These are phyloP conservation scores for Hozukius guyotensis DNA, from an alignment of 2,797 vertebrate genomes.

Conservation along the genomic window DNA sequence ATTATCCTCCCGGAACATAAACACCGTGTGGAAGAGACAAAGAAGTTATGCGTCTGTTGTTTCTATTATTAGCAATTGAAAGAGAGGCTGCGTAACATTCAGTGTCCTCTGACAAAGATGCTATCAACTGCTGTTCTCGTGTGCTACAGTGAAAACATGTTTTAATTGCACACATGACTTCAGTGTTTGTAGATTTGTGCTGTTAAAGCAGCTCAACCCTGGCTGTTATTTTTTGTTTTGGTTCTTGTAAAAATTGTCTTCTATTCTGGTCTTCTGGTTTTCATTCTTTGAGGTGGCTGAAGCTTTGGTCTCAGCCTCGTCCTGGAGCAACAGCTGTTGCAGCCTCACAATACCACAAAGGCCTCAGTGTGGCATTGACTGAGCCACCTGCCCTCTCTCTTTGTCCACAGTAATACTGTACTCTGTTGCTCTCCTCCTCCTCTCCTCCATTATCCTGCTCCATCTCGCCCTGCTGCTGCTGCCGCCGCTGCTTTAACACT, in stretches of 20 bases:
- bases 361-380: slow-evolving; percentile 70
- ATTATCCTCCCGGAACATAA: slow-evolving; percentile 6
- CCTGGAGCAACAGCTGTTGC: slow-evolving; percentile 73
- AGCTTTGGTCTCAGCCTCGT: slow-evolving; percentile 56
- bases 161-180: background rate
- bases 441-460: slow-evolving; percentile 52
- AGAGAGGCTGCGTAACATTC: background rate
- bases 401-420: slow-evolving; percentile 70
- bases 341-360: slow-evolving; percentile 75
- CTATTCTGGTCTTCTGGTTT: slow-evolving; percentile 44
- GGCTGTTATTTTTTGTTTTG: slow-evolving; percentile 12
- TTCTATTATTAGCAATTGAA: slow-evolving; percentile 1
- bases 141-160: background rate
- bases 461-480: slow-evolving; percentile 39
- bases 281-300: slow-evolving; percentile 47
- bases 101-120: background rate
- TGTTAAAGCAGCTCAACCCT: background rate
- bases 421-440: slow-evolving; percentile 50
- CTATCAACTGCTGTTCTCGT: background rate
- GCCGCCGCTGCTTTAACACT: slow-evolving; percentile 29
- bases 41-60: slow-evolving; percentile 8
- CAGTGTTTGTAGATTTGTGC: background rate
- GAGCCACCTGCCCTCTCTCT: slow-evolving; percentile 75
- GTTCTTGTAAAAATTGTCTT: slow-evolving; percentile 29
- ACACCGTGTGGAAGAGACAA: slow-evolving; percentile 18